Base-by-base conservation (phyloP, 1,140 invertebrate genomes). In the Stenopsyche tienmushanensis region DNA sequence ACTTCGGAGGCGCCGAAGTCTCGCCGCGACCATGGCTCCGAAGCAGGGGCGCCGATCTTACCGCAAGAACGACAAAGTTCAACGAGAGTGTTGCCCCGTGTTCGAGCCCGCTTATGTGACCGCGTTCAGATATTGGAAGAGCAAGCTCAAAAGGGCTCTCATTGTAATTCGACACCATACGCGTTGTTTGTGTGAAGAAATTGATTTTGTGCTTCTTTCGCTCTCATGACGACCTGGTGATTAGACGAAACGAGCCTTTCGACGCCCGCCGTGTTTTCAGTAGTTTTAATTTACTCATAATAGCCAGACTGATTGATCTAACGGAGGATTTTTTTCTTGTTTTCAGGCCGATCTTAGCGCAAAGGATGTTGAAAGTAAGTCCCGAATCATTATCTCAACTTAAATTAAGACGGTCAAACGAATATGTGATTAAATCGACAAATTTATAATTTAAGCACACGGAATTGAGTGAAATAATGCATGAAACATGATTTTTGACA, bases 311-410 rank as follows among this genome's bases (percentile, higher is more conserved):
- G n/a, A 20, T 50, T 50, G 5, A 55, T 58, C 59, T 69, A 69
- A 69, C 53, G 41, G 50, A 58, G 25, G 60, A 64, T 54, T 65
- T 47, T 63, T 67, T 62, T 44, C 71, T 15, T 18, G 58, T 66
- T 84, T 85, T 75, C 82, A 89, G 87, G 85, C 85, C 78, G 86
- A 88, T 79, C 84, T 89, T 72, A 84, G 81, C 76, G 82, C 85
- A 76, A 87, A 83, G 79, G 88, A 89, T 75, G 77, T 88, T 73
- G 88, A 89, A 83, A 88, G 88, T 89, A 80, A 88, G 87, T 89
- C 82, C 66, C 5, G 13, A 5, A 34, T 34, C n/a, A n/a, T n/a
- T n/a, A n/a, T n/a, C n/a, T n/a, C n/a, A n/a, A n/a, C n/a, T n/a
- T n/a, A n/a, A n/a, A n/a, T n/a, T n/a, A n/a, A n/a, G n/a, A n/a